A percentile compares a stretch with the other conserved stretches of the same genome.
These are phyloP conservation scores for Rhea pennata DNA, from an alignment of 2,113 vertebrate species.

Conservation along the genomic window DNA sequence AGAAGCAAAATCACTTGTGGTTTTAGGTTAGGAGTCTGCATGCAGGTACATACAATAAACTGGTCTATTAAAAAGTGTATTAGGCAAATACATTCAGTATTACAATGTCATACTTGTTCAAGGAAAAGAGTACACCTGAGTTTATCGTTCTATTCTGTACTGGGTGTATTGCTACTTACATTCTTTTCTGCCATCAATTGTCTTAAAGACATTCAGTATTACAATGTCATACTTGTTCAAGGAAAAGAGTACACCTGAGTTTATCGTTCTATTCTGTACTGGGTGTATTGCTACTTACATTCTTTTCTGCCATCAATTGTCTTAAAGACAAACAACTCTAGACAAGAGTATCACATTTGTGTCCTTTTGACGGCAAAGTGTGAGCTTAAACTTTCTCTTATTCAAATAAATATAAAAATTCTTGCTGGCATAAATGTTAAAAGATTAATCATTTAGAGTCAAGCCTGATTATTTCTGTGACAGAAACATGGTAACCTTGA, in stretches of 20 bases:
- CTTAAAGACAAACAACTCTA: not conserved
- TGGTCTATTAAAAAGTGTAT: not conserved
- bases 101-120: not conserved
- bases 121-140: not conserved
- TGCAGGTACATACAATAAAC: not conserved
- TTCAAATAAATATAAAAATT: not conserved
- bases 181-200: rapidly evolving
- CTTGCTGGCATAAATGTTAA: not conserved
- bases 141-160: not conserved
- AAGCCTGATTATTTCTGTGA: not conserved
- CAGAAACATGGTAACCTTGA: not conserved
- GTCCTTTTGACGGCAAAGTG: not conserved
- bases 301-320: rapidly evolving
- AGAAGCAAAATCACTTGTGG: not conserved
- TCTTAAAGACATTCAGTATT: not conserved
- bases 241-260: not conserved
- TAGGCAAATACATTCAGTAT: not conserved
- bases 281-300: rapidly evolving
- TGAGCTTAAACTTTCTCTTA: not conserved
- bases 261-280: not conserved
- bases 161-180: rapidly evolving
- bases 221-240: not conserved
- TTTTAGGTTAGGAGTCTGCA: not conserved
- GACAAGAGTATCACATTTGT: not conserved
- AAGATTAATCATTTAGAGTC: not conserved